Percentiles rank a stretch among this genome's conserved stretches.
Evolutionary conservation across 2,113 vertebrate genomes (phyloP).

Genomic region (Albula glossodonta): DNA sequence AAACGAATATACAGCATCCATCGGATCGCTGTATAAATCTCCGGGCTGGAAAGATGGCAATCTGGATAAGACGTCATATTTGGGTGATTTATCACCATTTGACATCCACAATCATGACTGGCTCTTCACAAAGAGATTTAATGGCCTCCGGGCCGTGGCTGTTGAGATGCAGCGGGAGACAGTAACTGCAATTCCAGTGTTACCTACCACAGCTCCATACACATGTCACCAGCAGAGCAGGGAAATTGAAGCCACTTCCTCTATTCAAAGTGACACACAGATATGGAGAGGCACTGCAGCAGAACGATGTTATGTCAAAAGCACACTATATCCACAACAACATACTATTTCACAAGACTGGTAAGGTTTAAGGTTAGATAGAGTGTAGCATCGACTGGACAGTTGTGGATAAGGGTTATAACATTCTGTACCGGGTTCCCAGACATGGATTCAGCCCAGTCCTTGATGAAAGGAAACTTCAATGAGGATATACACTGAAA

Average conservation of each 20-base stretch:
- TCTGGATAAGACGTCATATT: background rate
- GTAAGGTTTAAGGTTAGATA: too few relatives aligned
- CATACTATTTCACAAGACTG: too few relatives aligned
- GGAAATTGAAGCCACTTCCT: background rate
- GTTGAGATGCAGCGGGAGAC: background rate
- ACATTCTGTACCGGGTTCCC: too few relatives aligned
- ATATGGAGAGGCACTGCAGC: too few relatives aligned
- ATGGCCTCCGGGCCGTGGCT: background rate
- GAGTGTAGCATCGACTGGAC: too few relatives aligned
- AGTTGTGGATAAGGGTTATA: too few relatives aligned
- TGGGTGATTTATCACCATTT: background rate
- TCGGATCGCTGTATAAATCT: background rate
- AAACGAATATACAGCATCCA: background rate
- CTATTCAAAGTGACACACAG: background rate
- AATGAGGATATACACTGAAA: too few relatives aligned
- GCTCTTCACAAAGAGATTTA: background rate
- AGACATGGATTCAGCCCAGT: too few relatives aligned
- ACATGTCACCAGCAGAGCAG: background rate
- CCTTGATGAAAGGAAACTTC: too few relatives aligned
- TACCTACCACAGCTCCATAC: background rate
- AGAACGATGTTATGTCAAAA: background rate
- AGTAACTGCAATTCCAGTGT: background rate
- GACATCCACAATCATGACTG: background rate
- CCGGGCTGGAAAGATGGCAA: background rate
- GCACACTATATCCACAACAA: background rate